Percentiles rank a stretch among this genome's conserved stretches.
Conservation (phyloP, 1,140 invertebrate species). For the Nasonia giraulti region DNA sequence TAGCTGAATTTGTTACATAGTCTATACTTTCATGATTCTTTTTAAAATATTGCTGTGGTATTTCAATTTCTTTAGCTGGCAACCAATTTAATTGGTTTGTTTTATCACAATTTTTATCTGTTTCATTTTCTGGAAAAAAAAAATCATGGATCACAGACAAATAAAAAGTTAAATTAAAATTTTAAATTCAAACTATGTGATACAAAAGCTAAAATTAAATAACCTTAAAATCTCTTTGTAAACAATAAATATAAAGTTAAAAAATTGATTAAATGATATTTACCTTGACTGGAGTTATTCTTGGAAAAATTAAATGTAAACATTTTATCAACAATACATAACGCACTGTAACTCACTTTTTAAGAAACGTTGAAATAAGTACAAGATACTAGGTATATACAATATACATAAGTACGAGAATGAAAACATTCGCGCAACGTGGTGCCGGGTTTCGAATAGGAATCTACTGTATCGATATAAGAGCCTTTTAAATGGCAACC, state of each 20-base stretch:
- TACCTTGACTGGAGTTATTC: slow-evolving; percentile 27
- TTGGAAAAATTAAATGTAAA: slow-evolving; percentile 50
- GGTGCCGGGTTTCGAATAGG: background rate
- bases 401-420: too few species aligned
- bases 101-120: slow-evolving; percentile 44
- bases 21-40: slow-evolving; percentile 52
- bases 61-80: slow-evolving; percentile 58
- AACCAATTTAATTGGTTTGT: slow-evolving; percentile 61
- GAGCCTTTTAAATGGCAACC: background rate
- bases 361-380: background rate
- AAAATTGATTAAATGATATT: background rate
- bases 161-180: slow-evolving; percentile 14
- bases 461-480: background rate
- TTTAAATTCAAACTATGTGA: too few species aligned
- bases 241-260: slow-evolving; percentile 4
- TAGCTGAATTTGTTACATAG: slow-evolving; percentile 33
- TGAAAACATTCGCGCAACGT: too few species aligned
- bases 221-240: slow-evolving; percentile 34
- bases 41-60: slow-evolving; percentile 52
- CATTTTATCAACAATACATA: slow-evolving; percentile 38
- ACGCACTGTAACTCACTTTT: background rate
- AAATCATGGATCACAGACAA: slow-evolving; percentile 17
- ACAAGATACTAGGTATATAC: too few species aligned
- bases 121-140: slow-evolving; percentile 41
- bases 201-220: slow-evolving; percentile 7